Evolutionary conservation across 64 coral and sea anemone species (phyloP).

Genomic region (Pachyseris speciosa): DNA sequence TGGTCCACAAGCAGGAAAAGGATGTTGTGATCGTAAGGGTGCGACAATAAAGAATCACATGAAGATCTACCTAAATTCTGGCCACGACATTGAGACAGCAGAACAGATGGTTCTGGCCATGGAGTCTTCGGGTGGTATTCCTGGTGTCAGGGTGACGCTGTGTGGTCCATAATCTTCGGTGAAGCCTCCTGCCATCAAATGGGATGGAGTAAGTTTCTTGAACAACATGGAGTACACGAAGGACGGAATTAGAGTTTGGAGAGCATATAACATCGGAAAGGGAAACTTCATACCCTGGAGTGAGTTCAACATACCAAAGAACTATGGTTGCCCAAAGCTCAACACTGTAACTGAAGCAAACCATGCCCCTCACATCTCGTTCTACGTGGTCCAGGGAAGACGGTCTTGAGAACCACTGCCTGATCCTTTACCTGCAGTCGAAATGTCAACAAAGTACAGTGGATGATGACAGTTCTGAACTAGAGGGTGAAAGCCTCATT

Average conservation of each 20-base stretch:
- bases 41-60: constrained; percentile 47
- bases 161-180: neutral
- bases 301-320: constrained; percentile 16
- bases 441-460: no score
- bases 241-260: constrained; percentile 47
- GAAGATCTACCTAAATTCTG: constrained; percentile 31
- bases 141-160: constrained; percentile 20
- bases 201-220: constrained; percentile 45
- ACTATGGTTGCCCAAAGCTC: neutral
- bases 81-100: constrained; percentile 49
- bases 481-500: no score
- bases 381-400: neutral
- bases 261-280: constrained; percentile 19
- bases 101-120: constrained; percentile 42
- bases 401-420: neutral
- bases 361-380: neutral
- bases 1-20: constrained; percentile 48
- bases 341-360: constrained; percentile 29
- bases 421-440: no score
- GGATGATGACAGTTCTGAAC: no score
- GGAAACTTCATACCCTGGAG: constrained; percentile 24
- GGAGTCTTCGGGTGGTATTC: constrained; percentile 40
- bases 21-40: constrained; percentile 48
- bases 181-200: neutral
- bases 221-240: constrained; percentile 42